These are phyloP conservation scores for Zaprionus gabonicus DNA, from an alignment of 1,140 invertebrate genomes.

Conservation along the genomic window DNA sequence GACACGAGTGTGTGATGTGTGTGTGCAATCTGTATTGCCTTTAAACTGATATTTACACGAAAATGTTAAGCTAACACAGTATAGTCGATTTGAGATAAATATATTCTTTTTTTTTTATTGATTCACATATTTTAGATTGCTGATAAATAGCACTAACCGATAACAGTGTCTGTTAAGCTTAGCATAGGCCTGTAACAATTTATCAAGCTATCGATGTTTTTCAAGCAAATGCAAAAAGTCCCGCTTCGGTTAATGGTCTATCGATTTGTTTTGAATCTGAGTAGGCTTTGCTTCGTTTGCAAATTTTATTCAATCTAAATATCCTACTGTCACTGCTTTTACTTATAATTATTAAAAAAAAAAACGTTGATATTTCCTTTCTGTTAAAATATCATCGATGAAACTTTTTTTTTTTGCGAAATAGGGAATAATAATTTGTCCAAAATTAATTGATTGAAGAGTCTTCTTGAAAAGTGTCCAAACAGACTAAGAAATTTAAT, in stretches of 20 bases:
- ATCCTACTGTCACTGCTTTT: too few relatives aligned
- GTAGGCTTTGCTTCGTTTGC: too few relatives aligned
- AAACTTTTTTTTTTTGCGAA: too few relatives aligned
- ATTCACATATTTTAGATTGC: constrained; percentile 4
- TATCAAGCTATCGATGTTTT: background rate
- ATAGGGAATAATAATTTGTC: background rate
- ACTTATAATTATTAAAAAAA: too few relatives aligned
- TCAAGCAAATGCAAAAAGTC: too few relatives aligned
- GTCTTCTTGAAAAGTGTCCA: background rate
- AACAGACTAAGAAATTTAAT: background rate
- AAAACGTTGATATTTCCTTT: too few relatives aligned
- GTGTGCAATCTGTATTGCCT: background rate
- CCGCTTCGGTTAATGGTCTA: too few relatives aligned
- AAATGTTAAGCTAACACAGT: constrained; percentile 8
- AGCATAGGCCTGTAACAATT: background rate
- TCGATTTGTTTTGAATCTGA: too few relatives aligned
- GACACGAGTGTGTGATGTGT: background rate
- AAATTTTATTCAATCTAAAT: too few relatives aligned
- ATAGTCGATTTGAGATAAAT: constrained; percentile 26
- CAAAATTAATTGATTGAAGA: background rate
- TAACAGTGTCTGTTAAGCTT: constrained; percentile 1
- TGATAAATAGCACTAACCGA: background rate
- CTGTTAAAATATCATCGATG: too few relatives aligned
- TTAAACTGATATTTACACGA: constrained; percentile 11
- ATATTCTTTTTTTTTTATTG: background rate